A percentile compares a stretch with the other conserved stretches of the same genome.
Evolutionary conservation across 2,113 vertebrate species (phyloP).

Genomic region (Setophaga petechia): DNA sequence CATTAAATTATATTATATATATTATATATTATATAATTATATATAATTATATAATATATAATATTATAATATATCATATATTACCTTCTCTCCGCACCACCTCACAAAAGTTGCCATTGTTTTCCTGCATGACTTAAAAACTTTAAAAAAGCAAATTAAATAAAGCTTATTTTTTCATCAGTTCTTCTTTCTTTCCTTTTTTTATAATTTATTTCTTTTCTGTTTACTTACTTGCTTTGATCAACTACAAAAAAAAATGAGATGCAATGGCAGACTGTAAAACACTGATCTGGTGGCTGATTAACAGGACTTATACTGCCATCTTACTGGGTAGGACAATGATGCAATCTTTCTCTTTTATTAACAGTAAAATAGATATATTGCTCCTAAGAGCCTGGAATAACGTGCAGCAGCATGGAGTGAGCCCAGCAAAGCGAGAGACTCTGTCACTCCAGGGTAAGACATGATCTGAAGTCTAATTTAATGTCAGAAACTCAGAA

Average conservation of each 20-base stretch:
- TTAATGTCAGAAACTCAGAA: background rate
- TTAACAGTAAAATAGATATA: constrained; percentile 21
- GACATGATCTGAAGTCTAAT: background rate
- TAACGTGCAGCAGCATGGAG: background rate
- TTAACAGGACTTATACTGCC: background rate
- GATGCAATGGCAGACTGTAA: background rate
- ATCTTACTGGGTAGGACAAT: background rate
- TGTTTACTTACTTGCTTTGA: background rate
- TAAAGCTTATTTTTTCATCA: background rate
- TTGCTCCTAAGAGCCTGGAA: background rate
- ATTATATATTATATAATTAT: no score
- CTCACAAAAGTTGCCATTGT: background rate
- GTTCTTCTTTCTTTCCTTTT: background rate
- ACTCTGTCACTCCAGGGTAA: background rate
- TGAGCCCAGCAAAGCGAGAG: background rate
- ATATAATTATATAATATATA: no score
- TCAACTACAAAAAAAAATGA: background rate
- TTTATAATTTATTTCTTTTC: background rate
- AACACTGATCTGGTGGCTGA: background rate
- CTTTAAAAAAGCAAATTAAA: background rate
- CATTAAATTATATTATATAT: no score
- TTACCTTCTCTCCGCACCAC: background rate
- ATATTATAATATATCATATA: background rate
- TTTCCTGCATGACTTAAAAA: background rate
- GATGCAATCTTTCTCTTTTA: constrained; percentile 7